Evolutionary conservation across 2,797 vertebrate genomes (phyloP), one percentile per base, ranked within the genome.

Genomic region (Premnoplex brunnescens): DNA sequence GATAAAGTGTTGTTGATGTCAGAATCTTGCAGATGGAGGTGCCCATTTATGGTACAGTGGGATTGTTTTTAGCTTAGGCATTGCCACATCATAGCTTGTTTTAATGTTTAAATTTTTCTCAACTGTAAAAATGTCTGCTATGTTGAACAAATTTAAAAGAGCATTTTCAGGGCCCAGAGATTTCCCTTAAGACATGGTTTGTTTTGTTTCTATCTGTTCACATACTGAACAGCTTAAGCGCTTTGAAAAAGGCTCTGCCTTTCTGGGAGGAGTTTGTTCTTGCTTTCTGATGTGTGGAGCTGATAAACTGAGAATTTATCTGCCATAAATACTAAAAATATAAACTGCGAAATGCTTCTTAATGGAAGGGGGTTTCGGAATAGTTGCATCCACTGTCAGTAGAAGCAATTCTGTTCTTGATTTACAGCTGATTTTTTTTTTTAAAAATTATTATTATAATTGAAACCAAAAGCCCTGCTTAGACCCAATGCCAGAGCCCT

Each of bases 61-160:
- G 37, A 27, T 83, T 30, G 71, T 81, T 85, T 90, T 86, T 88
- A 91, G 28, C 52, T 73, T 92, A 63, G 78, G 18, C 3, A 6
- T 90, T 93, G 62, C 68, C 69, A 86, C 66, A 64, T 86, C 49
- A 8, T 77, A 46, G 48, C 15, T 91, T 92, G 66, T 84, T 95
- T 55, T 46, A 77, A 36, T 84, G 76, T 95, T 96, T 91, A 87
- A 69, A 85, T 93, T 91, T 77, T 96, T 95, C 55, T 90, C n/a
- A 51, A 58, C 85, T 95, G 43, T 85, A 95, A 77, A 96, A 94
- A 95, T 73, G 83, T 92, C 71, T 92, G 87, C 76, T 79, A 91
- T 91, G 85, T 77, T 85, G 78, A 69, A 91, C 85, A 94, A 85
- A 87, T 92, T 95, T 89, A 87, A 74, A 92, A 95, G 71, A 88